phyloP scores from a whole-genome alignment of 1,140 invertebrate species.

The Procambarus virginalis region DNA sequence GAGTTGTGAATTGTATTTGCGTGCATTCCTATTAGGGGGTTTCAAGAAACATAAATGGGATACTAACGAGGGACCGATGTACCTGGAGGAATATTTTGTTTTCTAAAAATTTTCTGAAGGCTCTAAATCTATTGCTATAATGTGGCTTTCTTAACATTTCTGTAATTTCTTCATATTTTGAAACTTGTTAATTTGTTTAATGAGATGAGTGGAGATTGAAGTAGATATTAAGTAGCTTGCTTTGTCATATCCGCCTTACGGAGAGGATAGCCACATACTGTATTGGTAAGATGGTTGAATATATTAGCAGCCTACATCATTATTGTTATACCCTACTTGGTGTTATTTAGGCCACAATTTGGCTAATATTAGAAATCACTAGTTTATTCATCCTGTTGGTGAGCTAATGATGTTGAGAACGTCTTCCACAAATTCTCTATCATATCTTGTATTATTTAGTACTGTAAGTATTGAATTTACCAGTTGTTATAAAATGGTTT shows the following conservation, averaged over 20 bases:
- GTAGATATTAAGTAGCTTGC: neutral
- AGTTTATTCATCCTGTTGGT: neutral
- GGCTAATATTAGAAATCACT: neutral
- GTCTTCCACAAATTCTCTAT: neutral
- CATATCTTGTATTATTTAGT: neutral
- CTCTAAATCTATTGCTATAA: no score
- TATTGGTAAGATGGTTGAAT: neutral
- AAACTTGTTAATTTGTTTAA: neutral
- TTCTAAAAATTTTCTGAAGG: no score
- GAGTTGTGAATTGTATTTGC: no score
- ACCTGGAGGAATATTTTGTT: no score
- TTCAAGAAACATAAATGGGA: no score
- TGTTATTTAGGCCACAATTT: neutral
- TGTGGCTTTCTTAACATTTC: no score
- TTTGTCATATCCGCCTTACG: neutral
- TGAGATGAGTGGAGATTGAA: neutral
- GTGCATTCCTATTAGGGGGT: no score
- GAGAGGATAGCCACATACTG: neutral
- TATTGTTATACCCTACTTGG: neutral
- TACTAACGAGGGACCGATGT: no score
- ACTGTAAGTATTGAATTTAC: neutral
- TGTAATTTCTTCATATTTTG: no score
- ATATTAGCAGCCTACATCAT: neutral
- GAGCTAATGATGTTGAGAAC: neutral
- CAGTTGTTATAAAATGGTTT: neutral